These are phyloP conservation scores for Prietella phreatophila DNA, from an alignment of 2,113 vertebrate genomes.

Conservation along the genomic window DNA sequence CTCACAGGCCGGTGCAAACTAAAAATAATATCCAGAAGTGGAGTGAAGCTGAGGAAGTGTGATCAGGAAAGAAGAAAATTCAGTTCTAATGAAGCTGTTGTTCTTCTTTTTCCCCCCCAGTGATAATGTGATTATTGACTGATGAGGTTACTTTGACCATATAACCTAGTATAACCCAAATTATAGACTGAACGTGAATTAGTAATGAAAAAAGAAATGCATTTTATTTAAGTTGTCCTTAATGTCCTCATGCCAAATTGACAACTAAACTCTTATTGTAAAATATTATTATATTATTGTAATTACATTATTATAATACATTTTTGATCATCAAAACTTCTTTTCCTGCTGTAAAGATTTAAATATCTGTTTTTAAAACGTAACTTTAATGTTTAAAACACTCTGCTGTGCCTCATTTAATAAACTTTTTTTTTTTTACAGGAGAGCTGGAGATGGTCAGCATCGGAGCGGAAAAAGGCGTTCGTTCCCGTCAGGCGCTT, in stretches of 20 bases:
- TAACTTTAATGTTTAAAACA: background rate
- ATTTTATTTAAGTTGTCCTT: conserved; percentile 8
- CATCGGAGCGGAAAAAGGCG: conserved; percentile 77
- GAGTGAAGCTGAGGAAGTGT: too few species aligned
- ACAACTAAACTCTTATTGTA: background rate
- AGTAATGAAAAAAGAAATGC: background rate
- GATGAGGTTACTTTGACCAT: background rate
- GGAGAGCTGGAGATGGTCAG: conserved; percentile 81
- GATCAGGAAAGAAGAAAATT: background rate
- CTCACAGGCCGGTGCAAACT: too few species aligned
- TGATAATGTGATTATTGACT: conserved; percentile 5
- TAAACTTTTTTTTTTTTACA: conserved; percentile 47
- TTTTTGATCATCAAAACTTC: background rate
- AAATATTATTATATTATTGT: background rate
- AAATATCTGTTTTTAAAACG: background rate
- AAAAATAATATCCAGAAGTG: too few species aligned
- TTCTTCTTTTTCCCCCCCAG: background rate
- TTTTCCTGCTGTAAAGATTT: background rate
- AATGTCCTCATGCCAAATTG: background rate
- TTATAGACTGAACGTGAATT: background rate
- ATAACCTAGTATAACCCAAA: background rate
- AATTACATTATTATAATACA: too few species aligned
- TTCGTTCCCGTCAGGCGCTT: conserved; percentile 83
- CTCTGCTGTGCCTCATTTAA: background rate
- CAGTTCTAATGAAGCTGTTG: background rate